Evolutionary conservation across 2,888 invertebrate species (phyloP), one percentile per base, ranked within the genome.

Genomic region (Chirona hameri): DNA sequence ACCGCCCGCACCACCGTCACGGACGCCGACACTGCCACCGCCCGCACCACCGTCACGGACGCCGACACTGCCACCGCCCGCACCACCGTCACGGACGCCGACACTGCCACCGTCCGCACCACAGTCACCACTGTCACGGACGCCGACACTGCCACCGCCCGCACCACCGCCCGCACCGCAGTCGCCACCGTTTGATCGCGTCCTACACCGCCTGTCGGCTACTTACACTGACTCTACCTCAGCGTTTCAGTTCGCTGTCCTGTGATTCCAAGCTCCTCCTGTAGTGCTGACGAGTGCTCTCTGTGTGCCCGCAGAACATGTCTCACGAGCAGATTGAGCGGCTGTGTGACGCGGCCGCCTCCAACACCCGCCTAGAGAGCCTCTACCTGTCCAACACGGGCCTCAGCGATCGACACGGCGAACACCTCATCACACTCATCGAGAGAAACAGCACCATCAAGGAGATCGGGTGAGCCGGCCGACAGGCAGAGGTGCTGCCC

Each of bases 381-480:
- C 90, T 99, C 84, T 94, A 94, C 86, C 91, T 99, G 88, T 95
- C 97, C 86, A 99, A 99, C 90, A 96, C 96, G 83, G 96, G 96
- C 46, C 92, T 99, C 84, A 93, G 93, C 85, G 99, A 99, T 90
- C 93, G 93, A 89, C 93, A 94, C 86, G 97, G 95, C 81, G 84
- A 84, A 46, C 65, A 80, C 21, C 81, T 85, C 39, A 48, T 81
- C 81, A 57, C 76, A 10, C 69, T 83, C 0, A 91, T 98, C 86
- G 92, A 93, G 87, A 92, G 90, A 87, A 96, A 95, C 91, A 91
- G 91, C 87, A 91, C 94, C 83, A 90, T 96, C 87, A 91, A 94
- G 87, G 95, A 95, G 86, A 91, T 96, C 88, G 96, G 94, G 91
- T 91, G 48, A 7, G 60, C 60, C 52, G 52, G 52, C 52, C 83